These are phyloP conservation scores for Tenthredo mesomela DNA, from an alignment of 2,888 invertebrate species.

Conservation along the genomic window DNA sequence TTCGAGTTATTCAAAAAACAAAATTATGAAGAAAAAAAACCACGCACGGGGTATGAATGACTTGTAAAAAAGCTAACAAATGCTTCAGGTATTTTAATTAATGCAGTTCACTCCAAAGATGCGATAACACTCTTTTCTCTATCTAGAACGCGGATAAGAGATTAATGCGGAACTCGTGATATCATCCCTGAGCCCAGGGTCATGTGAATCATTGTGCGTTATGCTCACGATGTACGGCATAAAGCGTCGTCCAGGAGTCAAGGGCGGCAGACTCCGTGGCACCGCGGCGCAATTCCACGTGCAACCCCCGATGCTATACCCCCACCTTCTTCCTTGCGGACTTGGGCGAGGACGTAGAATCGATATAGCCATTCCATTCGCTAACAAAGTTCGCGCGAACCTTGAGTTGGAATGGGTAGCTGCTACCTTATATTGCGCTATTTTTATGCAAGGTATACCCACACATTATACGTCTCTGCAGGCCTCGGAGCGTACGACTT, in stretches of 20 bases:
- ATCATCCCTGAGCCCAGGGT: background rate
- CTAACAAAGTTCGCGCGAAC: constrained; percentile 45
- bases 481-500: too few relatives aligned
- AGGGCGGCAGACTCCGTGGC: constrained; percentile 74
- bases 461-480: constrained; percentile 8
- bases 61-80: too few relatives aligned
- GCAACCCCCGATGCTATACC: constrained; percentile 35
- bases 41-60: too few relatives aligned
- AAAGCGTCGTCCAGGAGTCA: constrained; percentile 67
- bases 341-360: constrained; percentile 68
- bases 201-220: constrained; percentile 27
- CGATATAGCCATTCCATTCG: constrained; percentile 72
- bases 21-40: background rate
- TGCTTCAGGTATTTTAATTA: background rate
- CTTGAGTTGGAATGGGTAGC: constrained; percentile 20
- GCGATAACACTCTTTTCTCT: background rate
- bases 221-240: constrained; percentile 28
- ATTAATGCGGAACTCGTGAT: constrained; percentile 1
- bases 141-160: background rate
- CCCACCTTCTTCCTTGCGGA: constrained; percentile 23
- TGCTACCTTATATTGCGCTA: constrained; percentile 23
- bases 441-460: constrained; percentile 24
- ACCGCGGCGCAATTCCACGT: constrained; percentile 63
- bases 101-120: background rate
- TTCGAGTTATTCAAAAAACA: background rate